Base-by-base conservation (phyloP, 2,797 vertebrate species). In the Siniperca scherzeri region DNA sequence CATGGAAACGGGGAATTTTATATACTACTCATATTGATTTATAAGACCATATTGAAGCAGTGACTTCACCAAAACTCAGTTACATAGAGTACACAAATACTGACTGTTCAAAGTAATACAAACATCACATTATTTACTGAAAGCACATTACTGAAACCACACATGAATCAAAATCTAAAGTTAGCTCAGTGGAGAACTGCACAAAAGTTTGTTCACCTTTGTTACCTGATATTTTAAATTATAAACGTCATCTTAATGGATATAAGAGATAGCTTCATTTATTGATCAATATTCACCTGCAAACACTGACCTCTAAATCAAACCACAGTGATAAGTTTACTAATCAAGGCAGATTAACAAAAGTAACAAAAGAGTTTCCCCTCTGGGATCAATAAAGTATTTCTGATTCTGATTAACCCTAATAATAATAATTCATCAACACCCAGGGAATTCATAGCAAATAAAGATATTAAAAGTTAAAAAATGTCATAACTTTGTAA, bases 21-120 rank as follows among this genome's bases (percentile, higher is more conserved):
- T 36, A 36, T 5, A 36, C 36, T 36, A 36, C 36, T 36, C 36
- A 36, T 36, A 36, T 36, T 42, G 71, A 87, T 85, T 69, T 21
- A 87, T 83, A 42, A 53, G 42, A 55, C 16, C 25, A 60, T 46
- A 83, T 14, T 85, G 42, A 87, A 50, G 40, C 66, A 66, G 64
- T 76, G 57, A 87, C 87, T 69, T 79, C 30, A 90, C 57, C 65
- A 71, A 93, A 92, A 92, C 89, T 91, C 53, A 27, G 8, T 44
- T 40, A 73, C 46, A 86, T 48, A 59, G 65, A 70, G 19, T 70
- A 70, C 65, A 86, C 70, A 86, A 86, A 86, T 70, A 69, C 53
- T 74, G 87, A 82, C 65, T 55, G 44, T 83, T 80, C 59, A 74
- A 80, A 79, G 36, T 64, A 76, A 66, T 33, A 78, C 77, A 86